Conservation (phyloP, 2,888 invertebrate genomes). For the Epinotia bilunana region DNA sequence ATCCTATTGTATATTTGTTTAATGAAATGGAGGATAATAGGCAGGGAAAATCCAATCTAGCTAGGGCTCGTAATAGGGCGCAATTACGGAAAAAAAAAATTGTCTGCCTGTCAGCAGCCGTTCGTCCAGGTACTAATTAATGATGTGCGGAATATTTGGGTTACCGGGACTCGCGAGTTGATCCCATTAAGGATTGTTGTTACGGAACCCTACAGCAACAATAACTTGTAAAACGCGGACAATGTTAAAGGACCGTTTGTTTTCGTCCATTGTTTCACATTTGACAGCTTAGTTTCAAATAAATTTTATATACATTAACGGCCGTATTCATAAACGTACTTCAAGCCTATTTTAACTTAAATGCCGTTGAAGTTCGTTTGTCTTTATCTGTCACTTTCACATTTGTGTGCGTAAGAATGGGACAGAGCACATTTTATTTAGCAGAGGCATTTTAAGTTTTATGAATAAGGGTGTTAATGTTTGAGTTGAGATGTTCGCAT, state of each 20-base stretch:
- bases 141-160: conserved; percentile 1
- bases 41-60: not conserved
- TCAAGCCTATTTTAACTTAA: too few species aligned
- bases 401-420: too few species aligned
- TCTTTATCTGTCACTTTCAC: too few species aligned
- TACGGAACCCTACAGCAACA: conserved; percentile 31
- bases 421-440: too few species aligned
- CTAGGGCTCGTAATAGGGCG: not conserved
- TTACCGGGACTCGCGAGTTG: not conserved
- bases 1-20: too few species aligned
- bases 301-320: too few species aligned
- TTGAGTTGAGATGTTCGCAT: not conserved
- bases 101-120: not conserved
- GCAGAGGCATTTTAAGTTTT: too few species aligned
- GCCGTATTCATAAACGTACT: too few species aligned
- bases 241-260: conserved; percentile 35
- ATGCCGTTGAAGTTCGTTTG: too few species aligned
- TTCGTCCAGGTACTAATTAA: conserved; percentile 8
- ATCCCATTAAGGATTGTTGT: conserved; percentile 25
- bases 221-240: conserved; percentile 37
- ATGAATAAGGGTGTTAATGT: too few species aligned
- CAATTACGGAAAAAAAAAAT: too few species aligned
- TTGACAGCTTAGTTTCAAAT: conserved; percentile 35
- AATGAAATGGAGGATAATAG: too few species aligned
- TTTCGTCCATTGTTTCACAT: conserved; percentile 29